Base-by-base conservation (phyloP, 2,888 invertebrate species). In the Mimumesa dahlbomi region DNA sequence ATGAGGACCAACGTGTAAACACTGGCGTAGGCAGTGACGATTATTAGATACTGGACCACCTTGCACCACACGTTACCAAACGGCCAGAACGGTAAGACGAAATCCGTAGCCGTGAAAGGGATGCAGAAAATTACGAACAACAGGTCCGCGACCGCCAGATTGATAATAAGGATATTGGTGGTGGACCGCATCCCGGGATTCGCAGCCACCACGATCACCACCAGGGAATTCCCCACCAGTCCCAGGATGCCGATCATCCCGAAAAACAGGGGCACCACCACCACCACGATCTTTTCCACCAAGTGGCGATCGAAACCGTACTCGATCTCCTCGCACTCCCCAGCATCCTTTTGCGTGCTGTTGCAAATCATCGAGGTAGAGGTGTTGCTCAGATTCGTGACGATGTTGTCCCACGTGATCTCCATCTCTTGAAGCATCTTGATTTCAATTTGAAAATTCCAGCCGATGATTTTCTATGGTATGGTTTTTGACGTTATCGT, bases 1-100 rank as follows among this genome's bases (percentile, higher is more conserved):
- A 98, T 98, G 73, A 98, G 92, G 0, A 98, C 97, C 48, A 98
- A 91, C 0, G 97, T 98, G 90, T 97, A 98, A 3, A 98, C 97
- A 82, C 97, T 97, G 59, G 96, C 96, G 87, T 97, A 97, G 22
- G 97, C 97, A 19, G 97, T 97, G 36, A 97, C 97, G 65, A 96
- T 96, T 77, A 96, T 96, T 87, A 97, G 93, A 87, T 97, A 98
- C 88, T 97, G 97, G 9, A 97, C 95, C 18, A 95, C 93, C 90
- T 96, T 95, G 90, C 97, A 98, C 94, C 96, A 96, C 87, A 94
- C 91, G 84, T 94, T 94, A 7, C 98, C 97, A 85, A 98, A 97
- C 0, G 97, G 96, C 97, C 97, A 98, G 84, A 93, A 92, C 4
- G 95, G 94, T 85, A 96, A 91, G 0, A 96, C 95, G 88, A 97